phyloP scores from a whole-genome alignment of 2,888 invertebrate species.

The Hipparchia sbordonii region DNA sequence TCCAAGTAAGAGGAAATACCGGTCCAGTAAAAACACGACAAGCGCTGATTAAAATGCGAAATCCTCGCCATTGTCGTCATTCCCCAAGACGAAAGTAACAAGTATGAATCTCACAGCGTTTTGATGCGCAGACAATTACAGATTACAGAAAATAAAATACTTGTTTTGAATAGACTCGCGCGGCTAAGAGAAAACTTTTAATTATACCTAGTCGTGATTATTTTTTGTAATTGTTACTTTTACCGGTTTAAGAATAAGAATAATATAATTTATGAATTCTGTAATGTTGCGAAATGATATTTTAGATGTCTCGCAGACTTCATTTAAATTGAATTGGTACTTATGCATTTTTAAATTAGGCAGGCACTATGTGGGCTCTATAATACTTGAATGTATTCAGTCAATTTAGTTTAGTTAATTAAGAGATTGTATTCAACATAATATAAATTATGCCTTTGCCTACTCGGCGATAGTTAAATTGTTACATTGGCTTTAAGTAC shows the following conservation, averaged over 20 bases:
- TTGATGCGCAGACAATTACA: slow-evolving; percentile 25
- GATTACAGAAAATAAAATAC: slow-evolving; percentile 24
- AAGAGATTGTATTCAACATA: too few relatives aligned
- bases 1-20: slow-evolving; percentile 27
- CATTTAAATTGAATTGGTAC: background rate
- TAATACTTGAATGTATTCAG: too few relatives aligned
- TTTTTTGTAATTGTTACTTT: slow-evolving; percentile 13
- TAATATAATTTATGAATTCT: background rate
- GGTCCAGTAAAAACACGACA: slow-evolving; percentile 23
- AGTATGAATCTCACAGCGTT: slow-evolving; percentile 7
- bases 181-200: slow-evolving; percentile 24
- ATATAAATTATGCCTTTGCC: too few relatives aligned
- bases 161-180: slow-evolving; percentile 17
- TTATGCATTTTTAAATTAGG: too few relatives aligned
- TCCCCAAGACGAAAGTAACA: slow-evolving; percentile 19
- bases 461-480: too few relatives aligned
- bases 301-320: background rate
- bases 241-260: background rate
- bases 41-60: slow-evolving; percentile 30
- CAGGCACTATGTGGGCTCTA: too few relatives aligned
- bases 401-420: too few relatives aligned
- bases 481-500: too few relatives aligned
- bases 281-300: background rate
- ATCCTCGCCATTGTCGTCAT: slow-evolving; percentile 12
- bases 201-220: slow-evolving; percentile 24